Percentiles rank a stretch among this genome's conserved stretches.
These are phyloP conservation scores for Homarus gammarus DNA, from an alignment of 2,888 invertebrate genomes.

Conservation along the genomic window DNA sequence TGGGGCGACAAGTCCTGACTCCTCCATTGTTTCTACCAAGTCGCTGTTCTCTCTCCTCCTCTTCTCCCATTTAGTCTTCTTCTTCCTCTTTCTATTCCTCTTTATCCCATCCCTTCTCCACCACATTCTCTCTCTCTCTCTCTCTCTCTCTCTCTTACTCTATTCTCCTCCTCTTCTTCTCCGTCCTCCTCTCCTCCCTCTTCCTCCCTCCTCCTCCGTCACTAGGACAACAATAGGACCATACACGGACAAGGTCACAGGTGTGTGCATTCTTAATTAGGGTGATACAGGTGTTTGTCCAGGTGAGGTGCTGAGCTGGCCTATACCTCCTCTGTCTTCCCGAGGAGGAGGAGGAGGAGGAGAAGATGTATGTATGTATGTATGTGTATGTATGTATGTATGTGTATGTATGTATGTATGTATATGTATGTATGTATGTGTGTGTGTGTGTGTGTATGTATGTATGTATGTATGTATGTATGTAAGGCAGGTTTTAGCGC, in stretches of 20 bases:
- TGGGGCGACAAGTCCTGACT: no score
- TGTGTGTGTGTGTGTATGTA: constrained; percentile 17
- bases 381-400: constrained; percentile 38
- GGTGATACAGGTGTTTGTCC: background rate
- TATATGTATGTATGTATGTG: constrained; percentile 33
- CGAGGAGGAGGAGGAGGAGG: background rate
- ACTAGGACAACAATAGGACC: background rate
- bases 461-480: constrained; percentile 20
- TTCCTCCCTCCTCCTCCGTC: background rate
- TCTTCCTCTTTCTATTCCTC: no score
- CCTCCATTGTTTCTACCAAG: no score
- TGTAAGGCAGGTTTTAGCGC: background rate
- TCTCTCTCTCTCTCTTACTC: background rate
- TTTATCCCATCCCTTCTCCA: no score
- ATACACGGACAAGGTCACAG: no score
- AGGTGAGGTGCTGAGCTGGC: no score
- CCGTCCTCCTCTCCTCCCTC: background rate
- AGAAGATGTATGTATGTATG: constrained; percentile 13
- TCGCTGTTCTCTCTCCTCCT: no score
- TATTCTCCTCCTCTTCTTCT: background rate
- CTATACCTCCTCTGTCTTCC: no score
- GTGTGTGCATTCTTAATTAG: no score
- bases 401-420: constrained; percentile 41
- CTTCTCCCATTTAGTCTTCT: no score
- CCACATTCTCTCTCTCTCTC: constrained; percentile 33